Evolutionary conservation across 2,888 invertebrate species (phyloP), one percentile per base, ranked within the genome.

Genomic region (Panzeria rudis): DNA sequence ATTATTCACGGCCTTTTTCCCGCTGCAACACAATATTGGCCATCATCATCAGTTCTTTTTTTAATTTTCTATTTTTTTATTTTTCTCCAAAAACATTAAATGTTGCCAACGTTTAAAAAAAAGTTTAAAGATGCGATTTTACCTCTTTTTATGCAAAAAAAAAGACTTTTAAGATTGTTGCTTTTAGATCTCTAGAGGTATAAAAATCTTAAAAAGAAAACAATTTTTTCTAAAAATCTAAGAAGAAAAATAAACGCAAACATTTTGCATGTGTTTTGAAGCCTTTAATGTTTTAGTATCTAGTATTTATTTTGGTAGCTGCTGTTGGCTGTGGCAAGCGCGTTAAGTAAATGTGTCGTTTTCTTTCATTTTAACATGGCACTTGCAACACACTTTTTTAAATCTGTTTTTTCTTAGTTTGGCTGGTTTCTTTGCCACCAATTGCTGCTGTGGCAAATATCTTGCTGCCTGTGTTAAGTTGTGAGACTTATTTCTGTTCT

Each of bases 261-360:
- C 23, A 71, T 75, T 83, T 86, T 86, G 84, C 84, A 81, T 84
- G 78, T 84, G 80, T 61, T 72, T 56, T 76, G 66, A 61, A 38
- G 76, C 56, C 56, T 76, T 62, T 50, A 81, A 75, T 79, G 32
- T 68, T 75, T n/a, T 41, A 52, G 44, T 54, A 59, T 69, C 47
- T 69, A 29, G 62, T 25, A 35, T 50, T 44, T 29, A 54, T 69
- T 35, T 32, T 66, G 62, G 62, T 62, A 25, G 69, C 35, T 78
- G 69, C 38, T 76, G 66, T 50, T 69, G 25, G 72, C 59, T 73
- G 66, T 81, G 38, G 76, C 62, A 79, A 82, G 78, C 84, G 86
- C 86, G 86, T 84, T 86, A 86, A 86, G 82, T 82, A 86, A 86
- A 86, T 86, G 86, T 86, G 86, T 86, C 84, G 84, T 86, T 83